A percentile compares a stretch with the other conserved stretches of the same genome.
phyloP scores from a whole-genome alignment of 2,888 invertebrate species.

The Agonopterix arenella region DNA sequence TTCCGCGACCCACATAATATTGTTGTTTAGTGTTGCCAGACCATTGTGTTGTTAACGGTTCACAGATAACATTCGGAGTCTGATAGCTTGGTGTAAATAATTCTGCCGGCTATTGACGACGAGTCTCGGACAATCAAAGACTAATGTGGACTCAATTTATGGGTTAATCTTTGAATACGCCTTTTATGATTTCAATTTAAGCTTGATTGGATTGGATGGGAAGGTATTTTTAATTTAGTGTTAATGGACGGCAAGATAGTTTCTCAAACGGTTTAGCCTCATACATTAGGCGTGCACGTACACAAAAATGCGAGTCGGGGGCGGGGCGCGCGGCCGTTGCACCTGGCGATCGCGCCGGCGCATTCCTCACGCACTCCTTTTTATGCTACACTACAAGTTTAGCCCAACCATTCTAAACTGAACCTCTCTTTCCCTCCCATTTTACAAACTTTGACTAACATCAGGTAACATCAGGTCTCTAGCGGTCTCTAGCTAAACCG shows the following conservation, averaged over 20 bases:
- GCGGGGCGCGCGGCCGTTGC: constrained; percentile 68
- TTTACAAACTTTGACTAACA: constrained; percentile 25
- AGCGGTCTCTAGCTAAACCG: constrained; percentile 27
- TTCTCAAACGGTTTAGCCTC: constrained; percentile 40
- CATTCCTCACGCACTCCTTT: constrained; percentile 75
- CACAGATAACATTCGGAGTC: constrained; percentile 40
- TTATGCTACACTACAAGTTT: constrained; percentile 61
- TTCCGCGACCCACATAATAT: constrained; percentile 62
- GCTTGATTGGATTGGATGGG: not conserved
- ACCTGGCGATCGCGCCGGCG: constrained; percentile 65
- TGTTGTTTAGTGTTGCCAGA: constrained; percentile 50
- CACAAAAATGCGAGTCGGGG: constrained; percentile 64
- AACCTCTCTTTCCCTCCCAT: constrained; percentile 27
- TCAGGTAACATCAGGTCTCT: constrained; percentile 35
- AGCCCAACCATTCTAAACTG: constrained; percentile 49
- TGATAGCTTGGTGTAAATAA: constrained; percentile 27
- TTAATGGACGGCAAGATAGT: constrained; percentile 26
- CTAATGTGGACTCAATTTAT: not conserved
- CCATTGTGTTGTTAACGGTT: constrained; percentile 66
- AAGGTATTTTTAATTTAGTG: constrained; percentile 15
- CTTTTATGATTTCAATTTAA: not conserved
- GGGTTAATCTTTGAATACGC: not conserved
- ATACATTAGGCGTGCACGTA: constrained; percentile 51
- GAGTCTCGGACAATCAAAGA: constrained; percentile 8
- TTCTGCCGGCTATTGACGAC: constrained; percentile 23